phyloP scores from a whole-genome alignment of 2,888 invertebrate species.

The Cephus rjabovi region DNA sequence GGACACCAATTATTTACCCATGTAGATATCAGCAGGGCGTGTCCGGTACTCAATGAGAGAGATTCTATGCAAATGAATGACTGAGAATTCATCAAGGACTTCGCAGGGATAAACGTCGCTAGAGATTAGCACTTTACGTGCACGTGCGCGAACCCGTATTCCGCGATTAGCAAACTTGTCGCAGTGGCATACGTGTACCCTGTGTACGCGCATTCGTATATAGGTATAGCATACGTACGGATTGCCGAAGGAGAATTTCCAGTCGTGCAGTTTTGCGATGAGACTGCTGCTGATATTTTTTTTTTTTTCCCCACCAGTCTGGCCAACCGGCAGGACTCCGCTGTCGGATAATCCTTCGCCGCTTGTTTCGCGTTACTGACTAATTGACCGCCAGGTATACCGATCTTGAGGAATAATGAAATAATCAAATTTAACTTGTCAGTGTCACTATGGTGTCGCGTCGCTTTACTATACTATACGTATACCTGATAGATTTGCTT shows the following conservation, averaged over 20 bases:
- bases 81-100: slow-evolving; percentile 27
- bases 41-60: slow-evolving; percentile 8
- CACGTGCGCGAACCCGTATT: background rate
- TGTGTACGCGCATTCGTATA: background rate
- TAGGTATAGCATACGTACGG: background rate
- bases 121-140: background rate
- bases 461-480: no score
- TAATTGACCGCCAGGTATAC: background rate
- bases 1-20: slow-evolving; percentile 28
- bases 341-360: background rate
- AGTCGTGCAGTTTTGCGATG: background rate
- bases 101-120: background rate
- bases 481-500: background rate
- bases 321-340: background rate
- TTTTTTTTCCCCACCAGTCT: background rate
- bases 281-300: background rate
- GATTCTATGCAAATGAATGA: slow-evolving; percentile 21
- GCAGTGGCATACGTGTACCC: background rate
- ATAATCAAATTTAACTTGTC: background rate
- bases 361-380: background rate
- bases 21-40: slow-evolving; percentile 22
- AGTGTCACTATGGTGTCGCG: background rate
- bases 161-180: background rate
- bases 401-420: background rate
- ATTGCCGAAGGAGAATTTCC: background rate